A percentile compares a stretch with the other conserved stretches of the same genome.
Evolutionary conservation across 1,140 invertebrate genomes (phyloP).

Genomic region (Tetragonula clypearis): DNA sequence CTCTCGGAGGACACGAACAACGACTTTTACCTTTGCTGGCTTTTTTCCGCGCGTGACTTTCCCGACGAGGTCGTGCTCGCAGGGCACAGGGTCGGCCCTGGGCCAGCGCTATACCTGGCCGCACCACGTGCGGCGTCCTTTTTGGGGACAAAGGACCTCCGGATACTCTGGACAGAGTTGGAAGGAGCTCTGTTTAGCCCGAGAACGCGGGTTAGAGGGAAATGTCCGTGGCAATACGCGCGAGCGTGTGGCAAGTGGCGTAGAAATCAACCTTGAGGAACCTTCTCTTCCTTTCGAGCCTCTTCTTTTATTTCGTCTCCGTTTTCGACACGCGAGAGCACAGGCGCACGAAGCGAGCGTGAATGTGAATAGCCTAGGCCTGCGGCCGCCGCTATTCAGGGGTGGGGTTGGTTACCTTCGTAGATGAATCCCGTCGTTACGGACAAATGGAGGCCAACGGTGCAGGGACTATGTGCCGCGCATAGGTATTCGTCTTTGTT

Average conservation of each 20-base stretch:
- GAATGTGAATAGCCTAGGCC: slow-evolving; percentile 45
- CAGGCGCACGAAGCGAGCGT: slow-evolving; percentile 31
- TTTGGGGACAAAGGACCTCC: slow-evolving; percentile 46
- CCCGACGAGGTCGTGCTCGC: neutral
- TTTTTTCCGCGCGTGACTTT: slow-evolving; percentile 57
- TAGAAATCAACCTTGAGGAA: slow-evolving; percentile 65
- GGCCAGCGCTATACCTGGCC: slow-evolving; percentile 4
- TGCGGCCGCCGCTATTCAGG: slow-evolving; percentile 23
- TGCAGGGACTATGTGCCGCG: slow-evolving; percentile 19
- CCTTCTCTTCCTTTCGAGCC: neutral
- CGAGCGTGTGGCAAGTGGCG: slow-evolving; percentile 53
- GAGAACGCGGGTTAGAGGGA: slow-evolving; percentile 12
- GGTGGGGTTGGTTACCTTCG: slow-evolving; percentile 50
- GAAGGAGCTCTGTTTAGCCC: slow-evolving; percentile 29
- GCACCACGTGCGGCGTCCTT: slow-evolving; percentile 50
- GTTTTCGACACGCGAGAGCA: slow-evolving; percentile 22
- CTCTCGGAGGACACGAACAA: neutral
- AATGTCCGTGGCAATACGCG: slow-evolving; percentile 18
- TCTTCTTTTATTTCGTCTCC: slow-evolving; percentile 6
- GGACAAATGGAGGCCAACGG: slow-evolving; percentile 66
- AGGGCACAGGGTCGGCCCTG: neutral
- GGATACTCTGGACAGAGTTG: slow-evolving; percentile 8
- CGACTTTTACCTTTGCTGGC: slow-evolving; percentile 44
- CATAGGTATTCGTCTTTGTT: slow-evolving; percentile 58
- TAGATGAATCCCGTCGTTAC: slow-evolving; percentile 62